Base-by-base conservation (phyloP, 2,888 invertebrate species). In the Mystacides longicornis region DNA sequence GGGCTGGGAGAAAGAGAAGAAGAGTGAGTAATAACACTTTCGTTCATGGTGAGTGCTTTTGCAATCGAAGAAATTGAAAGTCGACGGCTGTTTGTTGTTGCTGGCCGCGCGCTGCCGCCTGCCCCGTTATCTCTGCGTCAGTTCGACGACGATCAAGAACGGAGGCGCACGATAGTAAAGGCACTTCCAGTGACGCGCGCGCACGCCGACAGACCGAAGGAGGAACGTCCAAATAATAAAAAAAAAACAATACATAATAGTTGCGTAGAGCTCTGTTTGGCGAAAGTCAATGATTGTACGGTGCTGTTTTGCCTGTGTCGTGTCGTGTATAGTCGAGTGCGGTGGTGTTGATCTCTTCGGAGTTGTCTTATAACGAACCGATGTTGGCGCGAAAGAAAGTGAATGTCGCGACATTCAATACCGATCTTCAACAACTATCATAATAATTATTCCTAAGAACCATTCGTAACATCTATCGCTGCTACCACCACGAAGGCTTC, bases 41-140 rank as follows among this genome's bases (percentile, higher is more conserved):
- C 48, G 20, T 48, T 48, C 48, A 48, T 23, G 48, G 48, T 23
- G 9, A 23, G 23, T 48, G 48, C 48, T 48, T 48, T 48, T 21
- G 48, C 48, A 48, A 48, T 48, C 45, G 45, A 22, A 48, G 48
- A 48, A 48, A 48, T 48, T 48, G 48, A 48, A 48, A 48, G 48
- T 48, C 48, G 23, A 23, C 21, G n/a, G 48, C 45, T 3, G 16
- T 14, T 14, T 7, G 37, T 37, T 7, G 37, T 37, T 7, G 37
- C 16, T 27, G 7, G 27, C 7, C 11, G 27, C 27, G 5, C 27
- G 27, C 5, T 27, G 11, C 27, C 5, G 27, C 11, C 27, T 7
- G 27, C 27, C 27, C 11, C 7, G 27, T 11, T 27, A 7, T 7
- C 27, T 11, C 5, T 27, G 11, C 27, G 11, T 7, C 27, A 7